These are phyloP conservation scores for Coecobrya sp. DNA, from an alignment of 2,888 invertebrate genomes.

Conservation along the genomic window DNA sequence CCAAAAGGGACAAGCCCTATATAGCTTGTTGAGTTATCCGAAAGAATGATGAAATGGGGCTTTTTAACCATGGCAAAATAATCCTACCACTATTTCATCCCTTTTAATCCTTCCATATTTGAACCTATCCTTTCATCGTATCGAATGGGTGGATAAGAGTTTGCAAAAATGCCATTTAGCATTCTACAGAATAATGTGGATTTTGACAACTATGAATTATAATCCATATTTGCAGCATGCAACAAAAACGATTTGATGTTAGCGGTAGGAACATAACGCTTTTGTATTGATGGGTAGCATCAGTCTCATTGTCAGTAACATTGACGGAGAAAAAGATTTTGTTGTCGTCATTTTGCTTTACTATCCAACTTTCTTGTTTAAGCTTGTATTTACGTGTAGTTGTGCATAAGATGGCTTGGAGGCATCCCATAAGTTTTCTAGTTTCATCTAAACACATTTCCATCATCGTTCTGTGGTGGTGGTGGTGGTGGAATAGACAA, in stretches of 20 bases:
- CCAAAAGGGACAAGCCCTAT: not conserved
- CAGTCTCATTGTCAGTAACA: not conserved
- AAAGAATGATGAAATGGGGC: conserved; percentile 30
- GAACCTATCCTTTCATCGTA: conserved; percentile 40
- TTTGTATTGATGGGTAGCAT: not conserved
- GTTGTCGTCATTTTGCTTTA: conserved; percentile 57
- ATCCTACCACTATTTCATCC: conserved; percentile 63
- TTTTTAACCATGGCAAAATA: conserved; percentile 54
- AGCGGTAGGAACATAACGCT: not conserved
- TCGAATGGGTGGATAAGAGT: conserved; percentile 10
- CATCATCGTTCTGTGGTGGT: not conserved
- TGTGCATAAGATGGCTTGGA: not conserved
- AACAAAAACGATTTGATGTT: not conserved
- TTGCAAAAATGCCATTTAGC: not conserved
- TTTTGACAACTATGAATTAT: not conserved
- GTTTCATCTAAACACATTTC: not conserved
- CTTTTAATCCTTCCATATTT: conserved; percentile 64
- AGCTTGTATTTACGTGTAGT: not conserved
- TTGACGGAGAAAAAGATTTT: conserved; percentile 32
- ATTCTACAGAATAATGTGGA: not conserved
- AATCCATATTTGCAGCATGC: not conserved
- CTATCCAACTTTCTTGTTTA: not conserved
- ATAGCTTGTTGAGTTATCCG: conserved; percentile 62
- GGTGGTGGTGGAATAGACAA: not conserved
- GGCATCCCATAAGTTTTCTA: not conserved